phyloP scores from a whole-genome alignment of 2,888 invertebrate genomes.

The Steromphala cineraria region DNA sequence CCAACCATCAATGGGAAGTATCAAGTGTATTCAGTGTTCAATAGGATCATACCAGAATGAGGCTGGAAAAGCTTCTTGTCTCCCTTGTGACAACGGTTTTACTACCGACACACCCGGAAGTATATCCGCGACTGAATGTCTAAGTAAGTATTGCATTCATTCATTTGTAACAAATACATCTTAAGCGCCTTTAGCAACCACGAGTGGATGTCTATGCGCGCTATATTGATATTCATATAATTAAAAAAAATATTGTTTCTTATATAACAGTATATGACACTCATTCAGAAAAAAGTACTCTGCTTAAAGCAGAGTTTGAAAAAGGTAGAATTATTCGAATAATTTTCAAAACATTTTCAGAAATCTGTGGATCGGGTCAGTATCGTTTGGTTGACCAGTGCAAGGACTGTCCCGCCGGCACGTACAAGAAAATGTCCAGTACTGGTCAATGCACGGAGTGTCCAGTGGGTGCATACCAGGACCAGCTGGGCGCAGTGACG shows the following conservation, averaged over 20 bases:
- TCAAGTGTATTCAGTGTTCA: background rate
- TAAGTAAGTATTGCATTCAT: background rate
- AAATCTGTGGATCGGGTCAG: background rate
- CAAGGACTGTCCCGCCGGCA: background rate
- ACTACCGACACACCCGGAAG: background rate
- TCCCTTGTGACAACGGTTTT: background rate
- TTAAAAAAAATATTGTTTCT: too few species aligned
- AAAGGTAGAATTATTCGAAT: too few species aligned
- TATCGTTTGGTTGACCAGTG: background rate
- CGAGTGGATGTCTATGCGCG: too few species aligned
- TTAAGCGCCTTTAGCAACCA: too few species aligned
- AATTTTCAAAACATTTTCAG: background rate
- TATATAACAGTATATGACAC: too few species aligned
- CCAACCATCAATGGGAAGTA: background rate
- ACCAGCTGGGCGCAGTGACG: background rate
- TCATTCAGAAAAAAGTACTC: too few species aligned
- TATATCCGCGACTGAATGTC: background rate
- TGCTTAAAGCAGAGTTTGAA: too few species aligned
- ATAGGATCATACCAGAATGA: background rate
- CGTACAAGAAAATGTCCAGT: background rate
- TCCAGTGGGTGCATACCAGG: background rate
- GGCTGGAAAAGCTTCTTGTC: background rate
- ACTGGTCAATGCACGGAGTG: background rate
- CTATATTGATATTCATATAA: too few species aligned
- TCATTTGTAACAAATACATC: too few species aligned